Conservation (phyloP, 2,797 vertebrate species). For the Rhinoraja longicauda region DNA sequence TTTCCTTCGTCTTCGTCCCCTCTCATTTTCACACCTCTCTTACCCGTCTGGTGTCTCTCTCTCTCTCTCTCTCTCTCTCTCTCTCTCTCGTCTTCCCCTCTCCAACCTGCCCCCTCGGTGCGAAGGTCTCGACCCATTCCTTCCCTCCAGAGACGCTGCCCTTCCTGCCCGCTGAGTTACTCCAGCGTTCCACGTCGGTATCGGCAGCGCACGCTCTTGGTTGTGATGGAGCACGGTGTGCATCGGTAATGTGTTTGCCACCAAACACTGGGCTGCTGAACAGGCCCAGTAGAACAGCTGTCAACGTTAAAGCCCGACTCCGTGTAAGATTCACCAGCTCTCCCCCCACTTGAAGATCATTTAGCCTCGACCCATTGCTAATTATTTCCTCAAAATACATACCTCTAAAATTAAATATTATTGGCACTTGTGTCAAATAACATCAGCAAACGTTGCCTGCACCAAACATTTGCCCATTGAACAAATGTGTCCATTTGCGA, state of each 20-base stretch:
- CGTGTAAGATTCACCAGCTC: background rate
- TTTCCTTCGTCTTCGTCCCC: too few relatives aligned
- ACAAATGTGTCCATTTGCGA: background rate
- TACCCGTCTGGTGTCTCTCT: too few relatives aligned
- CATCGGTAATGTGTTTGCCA: background rate
- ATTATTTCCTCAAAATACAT: background rate
- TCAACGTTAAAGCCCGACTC: too few relatives aligned
- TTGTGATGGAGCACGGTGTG: background rate
- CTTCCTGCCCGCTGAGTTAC: too few relatives aligned
- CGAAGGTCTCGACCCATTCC: too few relatives aligned
- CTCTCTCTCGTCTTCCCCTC: too few relatives aligned
- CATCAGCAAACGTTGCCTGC: background rate
- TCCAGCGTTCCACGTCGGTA: too few relatives aligned
- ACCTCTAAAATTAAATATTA: constrained; percentile 13
- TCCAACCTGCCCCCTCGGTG: too few relatives aligned
- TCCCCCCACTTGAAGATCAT: too few relatives aligned
- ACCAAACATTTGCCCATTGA: background rate
- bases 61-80: too few relatives aligned
- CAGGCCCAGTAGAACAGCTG: background rate
- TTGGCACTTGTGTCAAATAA: background rate
- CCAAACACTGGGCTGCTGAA: background rate
- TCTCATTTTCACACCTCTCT: too few relatives aligned
- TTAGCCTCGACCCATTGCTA: constrained; percentile 12
- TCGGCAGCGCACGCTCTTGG: background rate
- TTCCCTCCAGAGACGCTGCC: too few relatives aligned